Evolutionary conservation across 92 coral and sea anemone species (phyloP), one percentile per base, ranked within the genome.

Genomic region (Blastomussa wellsi): DNA sequence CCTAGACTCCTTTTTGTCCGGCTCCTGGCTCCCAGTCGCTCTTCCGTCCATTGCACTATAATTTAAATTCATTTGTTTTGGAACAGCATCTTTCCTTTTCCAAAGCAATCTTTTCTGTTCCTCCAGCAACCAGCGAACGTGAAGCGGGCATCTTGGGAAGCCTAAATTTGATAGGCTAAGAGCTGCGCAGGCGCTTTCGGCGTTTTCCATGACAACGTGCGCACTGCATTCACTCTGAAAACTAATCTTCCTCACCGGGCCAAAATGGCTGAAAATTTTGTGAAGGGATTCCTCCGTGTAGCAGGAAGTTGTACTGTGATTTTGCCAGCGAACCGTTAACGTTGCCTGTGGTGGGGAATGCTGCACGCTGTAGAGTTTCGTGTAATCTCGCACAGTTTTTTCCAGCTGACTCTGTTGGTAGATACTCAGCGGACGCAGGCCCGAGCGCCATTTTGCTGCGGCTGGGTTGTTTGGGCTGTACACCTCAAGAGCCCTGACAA

Each of bases 291-390:
- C 72, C 15, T 55, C 71, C 9, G 87, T 87, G 76, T 94, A 94
- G 22, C 80, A 42, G 17, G 81, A 38, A 9, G 42, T 65, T 13
- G 76, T 29, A 17, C 90, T 89, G 69, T 83, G 71, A 16, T 86
- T 87, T 76, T 82, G 92, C 98, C 98, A 94, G 76, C 95, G 98
- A 41, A 90, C 98, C 77, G 88, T 86, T 11, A 94, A 41, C 41
- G 95, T 92, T n/a, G 98, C 82, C 64, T 90, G 80, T 11, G 98
- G 98, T 12, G 95, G 95, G 11, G 87, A 82, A 33, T 90, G 95
- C 49, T 85, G 90, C 17, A 88, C 86, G 36, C 89, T 79, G 44
- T 81, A 81, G 82, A 90, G 89, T 41, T 38, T 64, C 55, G 81
- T 82, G 84, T 87, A 78, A 51, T 94, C 92, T 52, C 88, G 82